These are phyloP conservation scores for Temnothorax curvispinosus DNA, from an alignment of 1,140 invertebrate genomes.

Conservation along the genomic window DNA sequence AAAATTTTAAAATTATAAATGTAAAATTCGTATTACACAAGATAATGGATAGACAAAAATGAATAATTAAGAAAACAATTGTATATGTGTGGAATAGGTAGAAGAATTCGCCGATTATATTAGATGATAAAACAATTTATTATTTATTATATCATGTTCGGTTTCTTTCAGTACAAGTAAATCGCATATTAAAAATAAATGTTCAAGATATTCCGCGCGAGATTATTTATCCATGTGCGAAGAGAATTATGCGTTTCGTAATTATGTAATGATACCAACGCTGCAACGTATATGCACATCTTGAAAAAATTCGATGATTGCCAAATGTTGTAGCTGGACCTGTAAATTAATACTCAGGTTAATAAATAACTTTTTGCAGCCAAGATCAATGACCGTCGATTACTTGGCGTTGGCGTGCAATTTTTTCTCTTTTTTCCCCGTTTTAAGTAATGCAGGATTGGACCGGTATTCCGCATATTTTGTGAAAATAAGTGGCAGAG, in stretches of 20 bases:
- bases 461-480: slow-evolving; percentile 37
- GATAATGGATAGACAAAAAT: not conserved
- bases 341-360: slow-evolving; percentile 35
- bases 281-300: not conserved
- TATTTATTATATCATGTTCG: not conserved
- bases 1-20: not conserved
- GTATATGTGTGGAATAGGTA: not conserved
- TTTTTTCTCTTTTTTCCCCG: not conserved
- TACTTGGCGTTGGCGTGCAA: not conserved
- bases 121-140: not conserved
- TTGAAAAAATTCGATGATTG: not conserved
- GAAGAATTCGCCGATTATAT: not conserved
- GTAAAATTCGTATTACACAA: not conserved
- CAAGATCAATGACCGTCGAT: slow-evolving; percentile 57
- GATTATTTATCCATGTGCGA: not conserved
- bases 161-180: not conserved
- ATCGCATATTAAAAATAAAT: not conserved
- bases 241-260: not conserved
- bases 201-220: not conserved
- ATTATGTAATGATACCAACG: not conserved
- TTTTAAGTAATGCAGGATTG: slow-evolving; percentile 7
- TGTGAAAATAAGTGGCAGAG: not conserved
- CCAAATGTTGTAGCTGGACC: slow-evolving; percentile 40
- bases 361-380: slow-evolving; percentile 3
- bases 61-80: not conserved